These are phyloP conservation scores for Neoitamus cyanurus DNA, from an alignment of 2,888 invertebrate genomes.

Conservation along the genomic window DNA sequence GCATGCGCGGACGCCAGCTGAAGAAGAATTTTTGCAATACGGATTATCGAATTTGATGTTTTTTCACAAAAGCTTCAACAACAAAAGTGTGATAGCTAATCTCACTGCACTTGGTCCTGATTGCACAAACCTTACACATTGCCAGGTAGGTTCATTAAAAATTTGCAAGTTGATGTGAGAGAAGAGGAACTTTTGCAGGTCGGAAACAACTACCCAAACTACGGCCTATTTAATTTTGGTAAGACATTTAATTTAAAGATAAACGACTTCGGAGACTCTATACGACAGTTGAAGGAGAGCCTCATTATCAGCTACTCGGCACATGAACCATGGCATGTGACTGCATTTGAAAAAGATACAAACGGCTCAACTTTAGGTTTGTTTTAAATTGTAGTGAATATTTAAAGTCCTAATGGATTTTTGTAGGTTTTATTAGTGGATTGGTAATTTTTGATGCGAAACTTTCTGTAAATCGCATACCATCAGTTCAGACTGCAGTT, in stretches of 20 bases:
- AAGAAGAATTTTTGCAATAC: slow-evolving; percentile 48
- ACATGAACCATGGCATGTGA: slow-evolving; percentile 70
- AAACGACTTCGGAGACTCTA: slow-evolving; percentile 59
- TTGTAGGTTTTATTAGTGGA: slow-evolving; percentile 58
- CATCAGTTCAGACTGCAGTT: slow-evolving; percentile 62
- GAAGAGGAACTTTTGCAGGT: slow-evolving; percentile 49
- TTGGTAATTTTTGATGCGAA: slow-evolving; percentile 61
- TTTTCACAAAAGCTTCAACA: slow-evolving; percentile 59
- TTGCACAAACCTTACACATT: slow-evolving; percentile 62
- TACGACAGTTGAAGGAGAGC: slow-evolving; percentile 72
- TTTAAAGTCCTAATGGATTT: background rate
- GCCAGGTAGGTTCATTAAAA: slow-evolving; percentile 57
- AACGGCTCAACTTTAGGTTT: slow-evolving; percentile 55
- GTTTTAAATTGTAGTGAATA: slow-evolving; percentile 54
- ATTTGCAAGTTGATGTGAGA: background rate
- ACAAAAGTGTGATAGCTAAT: slow-evolving; percentile 59
- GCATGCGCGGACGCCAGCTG: slow-evolving; percentile 54
- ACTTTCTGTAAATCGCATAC: slow-evolving; percentile 58
- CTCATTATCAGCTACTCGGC: slow-evolving; percentile 73
- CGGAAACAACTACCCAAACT: slow-evolving; percentile 63
- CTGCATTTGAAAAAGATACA: slow-evolving; percentile 58
- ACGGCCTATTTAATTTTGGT: slow-evolving; percentile 60
- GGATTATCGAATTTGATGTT: slow-evolving; percentile 63
- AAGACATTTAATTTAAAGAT: slow-evolving; percentile 59
- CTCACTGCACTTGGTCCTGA: slow-evolving; percentile 66